These are phyloP conservation scores for Subacronicta megacephala DNA, from an alignment of 2,888 invertebrate species.

Conservation along the genomic window DNA sequence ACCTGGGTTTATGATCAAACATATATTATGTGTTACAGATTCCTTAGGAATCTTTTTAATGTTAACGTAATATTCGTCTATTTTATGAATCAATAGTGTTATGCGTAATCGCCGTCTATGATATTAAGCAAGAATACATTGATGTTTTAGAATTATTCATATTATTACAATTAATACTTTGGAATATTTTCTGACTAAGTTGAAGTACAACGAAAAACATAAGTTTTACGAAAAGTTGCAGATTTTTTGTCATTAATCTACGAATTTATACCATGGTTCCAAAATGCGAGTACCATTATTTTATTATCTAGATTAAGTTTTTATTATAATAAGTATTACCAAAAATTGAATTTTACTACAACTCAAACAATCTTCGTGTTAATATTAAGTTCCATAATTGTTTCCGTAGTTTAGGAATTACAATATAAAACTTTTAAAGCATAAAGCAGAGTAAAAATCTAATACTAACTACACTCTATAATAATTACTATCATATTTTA, in stretches of 20 bases:
- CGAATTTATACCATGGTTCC: neutral
- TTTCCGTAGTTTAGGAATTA: neutral
- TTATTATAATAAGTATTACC: constrained; percentile 34
- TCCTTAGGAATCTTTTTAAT: constrained; percentile 8
- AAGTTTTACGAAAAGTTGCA: neutral
- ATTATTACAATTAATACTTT: neutral
- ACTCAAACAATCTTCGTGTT: constrained; percentile 6
- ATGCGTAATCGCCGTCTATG: constrained; percentile 22
- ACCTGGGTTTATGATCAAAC: constrained; percentile 1
- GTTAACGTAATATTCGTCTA: neutral
- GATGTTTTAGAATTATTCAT: constrained; percentile 14
- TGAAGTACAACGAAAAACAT: neutral
- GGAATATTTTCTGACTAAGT: neutral
- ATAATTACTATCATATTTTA: neutral
- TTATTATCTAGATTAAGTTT: constrained; percentile 33
- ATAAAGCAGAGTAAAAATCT: neutral
- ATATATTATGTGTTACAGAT: constrained; percentile 5
- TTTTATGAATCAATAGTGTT: constrained; percentile 13
- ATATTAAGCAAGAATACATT: constrained; percentile 4
- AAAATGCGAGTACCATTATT: neutral
- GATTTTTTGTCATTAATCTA: neutral
- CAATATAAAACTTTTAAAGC: neutral
- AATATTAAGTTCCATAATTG: constrained; percentile 8
- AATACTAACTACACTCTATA: neutral
- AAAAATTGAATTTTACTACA: constrained; percentile 5